Percentiles rank a stretch among this genome's conserved stretches.
These are phyloP conservation scores for Anas bahamensis DNA, from an alignment of 2,797 vertebrate genomes.

Conservation along the genomic window DNA sequence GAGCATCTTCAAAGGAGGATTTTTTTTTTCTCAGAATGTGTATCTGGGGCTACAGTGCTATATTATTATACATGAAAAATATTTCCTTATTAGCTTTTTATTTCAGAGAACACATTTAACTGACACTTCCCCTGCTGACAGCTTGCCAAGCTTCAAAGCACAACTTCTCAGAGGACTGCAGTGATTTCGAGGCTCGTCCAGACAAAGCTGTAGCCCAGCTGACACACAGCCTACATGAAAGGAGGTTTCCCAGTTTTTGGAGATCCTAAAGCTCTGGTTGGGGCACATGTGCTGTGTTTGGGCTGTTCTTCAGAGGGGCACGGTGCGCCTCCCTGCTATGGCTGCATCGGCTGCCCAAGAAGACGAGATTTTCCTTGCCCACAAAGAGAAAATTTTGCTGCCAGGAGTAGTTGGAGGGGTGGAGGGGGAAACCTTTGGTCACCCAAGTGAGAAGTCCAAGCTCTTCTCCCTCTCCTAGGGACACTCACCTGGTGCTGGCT, in stretches of 20 bases:
- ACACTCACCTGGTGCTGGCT: not conserved
- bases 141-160: constrained; percentile 13
- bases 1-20: constrained; percentile 16
- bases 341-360: not conserved
- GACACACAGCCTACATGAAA: not conserved
- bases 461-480: not conserved
- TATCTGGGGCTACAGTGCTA: not conserved
- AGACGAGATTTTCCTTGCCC: not conserved
- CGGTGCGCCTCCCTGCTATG: not conserved
- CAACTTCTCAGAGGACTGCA: not conserved
- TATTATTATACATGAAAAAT: not conserved
- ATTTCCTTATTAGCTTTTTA: not conserved
- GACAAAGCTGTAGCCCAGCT: not conserved
- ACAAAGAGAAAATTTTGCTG: too few species aligned
- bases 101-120: constrained; percentile 9
- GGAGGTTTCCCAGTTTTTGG: not conserved
- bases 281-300: fast-evolving
- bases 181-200: not conserved
- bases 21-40: not conserved
- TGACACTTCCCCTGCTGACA: constrained; percentile 2
- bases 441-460: not conserved
- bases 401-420: too few species aligned
- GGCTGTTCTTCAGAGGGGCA: not conserved
- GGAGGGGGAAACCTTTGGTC: too few species aligned
- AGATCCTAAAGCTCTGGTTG: not conserved